A percentile compares a stretch with the other conserved stretches of the same genome.
These are phyloP conservation scores for Anthrax anthrax DNA, from an alignment of 2,888 invertebrate genomes.

Conservation along the genomic window DNA sequence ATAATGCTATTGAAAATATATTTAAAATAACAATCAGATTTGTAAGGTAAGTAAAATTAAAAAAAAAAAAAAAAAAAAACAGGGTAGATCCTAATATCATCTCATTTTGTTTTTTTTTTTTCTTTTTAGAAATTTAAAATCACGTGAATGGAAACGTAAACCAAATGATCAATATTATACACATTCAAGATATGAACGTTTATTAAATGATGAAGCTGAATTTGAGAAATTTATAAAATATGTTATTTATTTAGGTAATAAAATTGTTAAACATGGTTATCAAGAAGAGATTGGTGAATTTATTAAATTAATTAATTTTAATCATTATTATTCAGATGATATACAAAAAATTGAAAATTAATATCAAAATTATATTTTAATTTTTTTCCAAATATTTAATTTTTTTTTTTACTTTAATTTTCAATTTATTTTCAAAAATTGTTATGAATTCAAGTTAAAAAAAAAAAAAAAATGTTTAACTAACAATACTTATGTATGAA, in stretches of 20 bases:
- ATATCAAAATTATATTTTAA: neutral
- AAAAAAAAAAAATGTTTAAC: no score
- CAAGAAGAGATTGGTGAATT: conserved; percentile 33
- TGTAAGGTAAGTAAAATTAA: conserved; percentile 24
- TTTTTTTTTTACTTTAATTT: no score
- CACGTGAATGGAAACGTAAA: conserved; percentile 22
- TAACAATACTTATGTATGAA: no score
- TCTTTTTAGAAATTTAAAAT: conserved; percentile 23
- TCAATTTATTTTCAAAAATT: no score
- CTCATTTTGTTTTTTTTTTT: neutral
- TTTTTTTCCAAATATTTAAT: neutral
- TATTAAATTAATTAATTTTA: conserved; percentile 31
- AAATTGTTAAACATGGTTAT: conserved; percentile 30
- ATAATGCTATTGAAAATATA: conserved; percentile 53
- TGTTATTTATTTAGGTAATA: conserved; percentile 31
- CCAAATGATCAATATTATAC: conserved; percentile 20
- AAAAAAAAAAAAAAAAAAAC: no score
- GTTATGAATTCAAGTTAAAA: no score
- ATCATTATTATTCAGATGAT: conserved; percentile 24
- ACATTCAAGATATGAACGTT: conserved; percentile 28
- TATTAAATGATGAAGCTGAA: conserved; percentile 26
- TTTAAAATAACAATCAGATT: conserved; percentile 54
- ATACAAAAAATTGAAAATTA: neutral
- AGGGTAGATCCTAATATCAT: no score
- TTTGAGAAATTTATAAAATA: conserved; percentile 30